Base-by-base conservation (phyloP, 2,113 vertebrate species). In the Hystrix brachyura region DNA sequence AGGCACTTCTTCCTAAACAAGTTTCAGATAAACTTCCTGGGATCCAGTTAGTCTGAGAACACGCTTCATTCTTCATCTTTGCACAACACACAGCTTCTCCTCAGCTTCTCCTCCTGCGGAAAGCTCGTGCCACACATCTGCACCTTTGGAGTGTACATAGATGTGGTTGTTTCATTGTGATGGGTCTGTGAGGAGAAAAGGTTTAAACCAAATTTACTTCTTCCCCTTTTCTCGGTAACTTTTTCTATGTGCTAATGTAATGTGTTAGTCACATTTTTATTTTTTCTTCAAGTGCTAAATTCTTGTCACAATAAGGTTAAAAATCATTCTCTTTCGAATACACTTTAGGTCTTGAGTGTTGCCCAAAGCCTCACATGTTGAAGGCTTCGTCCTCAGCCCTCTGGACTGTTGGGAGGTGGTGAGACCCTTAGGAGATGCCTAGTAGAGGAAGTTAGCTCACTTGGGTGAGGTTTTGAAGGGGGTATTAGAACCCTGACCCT, bases 271-370 rank as follows among this genome's bases (percentile, higher is more conserved):
- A 60, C 1, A 80, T 69, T 87, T 80, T 90, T 46, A 7, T 7
- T 43, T 92, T 51, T 57, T 87, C 21, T 91, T 69, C 17, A 72
- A 11, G 91, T 78, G 55, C 19, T 91, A 55, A 74, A 29, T 69
- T 95, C 64, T 67, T 15, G 32, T 27, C 14, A 38, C 12, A 91
- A 15, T 60, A 46, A 72, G 2, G 11, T 57, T 38, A n/a, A 69
- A 34, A 17, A 1, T 34, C 53, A 62, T 67, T 29, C 25, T 59
- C 4, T 84, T 93, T 80, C 34, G 87, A 4, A 9, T 60, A 10
- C 15, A 69, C 51, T 29, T 59, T 87, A 23, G 8, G 27, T 59
- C 43, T 46, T 64, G 74, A 79, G n/a, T 59, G 15, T 9, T 1
- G 1, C 62, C 38, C 27, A 69, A 7, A 69, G 3, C 1, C 0